Percentiles rank a stretch among this genome's conserved stretches.
phyloP scores from a whole-genome alignment of 2,888 invertebrate species.

The Anaspis maculata region DNA sequence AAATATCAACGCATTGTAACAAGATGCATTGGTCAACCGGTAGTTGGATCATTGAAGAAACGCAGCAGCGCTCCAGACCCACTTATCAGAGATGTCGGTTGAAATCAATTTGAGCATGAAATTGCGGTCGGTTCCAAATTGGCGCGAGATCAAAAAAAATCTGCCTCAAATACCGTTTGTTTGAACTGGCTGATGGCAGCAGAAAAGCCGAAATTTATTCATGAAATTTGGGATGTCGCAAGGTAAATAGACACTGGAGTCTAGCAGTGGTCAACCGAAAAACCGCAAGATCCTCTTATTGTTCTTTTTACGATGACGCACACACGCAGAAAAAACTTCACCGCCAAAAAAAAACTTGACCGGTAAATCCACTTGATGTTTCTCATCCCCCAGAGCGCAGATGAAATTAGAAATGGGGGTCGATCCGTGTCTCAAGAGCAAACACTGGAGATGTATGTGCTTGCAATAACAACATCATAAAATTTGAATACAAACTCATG shows the following conservation, averaged over 20 bases:
- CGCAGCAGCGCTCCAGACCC: slow-evolving; percentile 8
- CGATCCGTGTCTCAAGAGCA: slow-evolving; percentile 5
- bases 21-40: slow-evolving; percentile 22
- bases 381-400: neutral
- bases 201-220: too few relatives aligned
- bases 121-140: slow-evolving; percentile 12
- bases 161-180: too few relatives aligned
- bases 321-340: neutral
- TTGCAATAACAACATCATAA: slow-evolving; percentile 5
- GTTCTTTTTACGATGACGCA: neutral
- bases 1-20: slow-evolving; percentile 26
- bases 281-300: neutral
- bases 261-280: slow-evolving; percentile 4
- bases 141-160: too few relatives aligned
- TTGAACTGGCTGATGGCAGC: too few relatives aligned
- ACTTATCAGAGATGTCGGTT: slow-evolving; percentile 15
- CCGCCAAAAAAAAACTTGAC: slow-evolving; percentile 1
- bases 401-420: slow-evolving; percentile 1
- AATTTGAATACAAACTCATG: slow-evolving; percentile 6
- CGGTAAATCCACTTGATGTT: slow-evolving; percentile 10
- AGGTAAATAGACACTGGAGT: too few relatives aligned
- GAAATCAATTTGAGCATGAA: slow-evolving; percentile 16
- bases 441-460: too few relatives aligned
- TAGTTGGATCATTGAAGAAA: slow-evolving; percentile 16
- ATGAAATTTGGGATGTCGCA: too few relatives aligned